Base-by-base conservation (phyloP, 2,888 invertebrate species). In the Drosophila paranaensis region DNA sequence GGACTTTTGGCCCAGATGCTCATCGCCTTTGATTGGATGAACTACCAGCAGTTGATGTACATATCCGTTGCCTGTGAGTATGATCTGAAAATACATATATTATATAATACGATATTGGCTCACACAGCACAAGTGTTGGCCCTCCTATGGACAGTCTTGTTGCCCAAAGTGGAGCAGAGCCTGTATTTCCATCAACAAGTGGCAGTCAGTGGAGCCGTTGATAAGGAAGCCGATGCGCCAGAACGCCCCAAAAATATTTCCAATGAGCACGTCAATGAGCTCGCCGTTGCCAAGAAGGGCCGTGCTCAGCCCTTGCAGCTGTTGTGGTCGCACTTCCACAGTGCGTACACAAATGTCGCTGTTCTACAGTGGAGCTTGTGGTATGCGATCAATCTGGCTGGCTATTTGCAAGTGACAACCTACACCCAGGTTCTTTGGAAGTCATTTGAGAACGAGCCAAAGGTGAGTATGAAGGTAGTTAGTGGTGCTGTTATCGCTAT, bases 401-500 rank as follows among this genome's bases (percentile, higher is more conserved):
- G 96, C 8, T 95, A 95, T 89, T 93, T 95, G 30, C 96, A 96
- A 93, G 94, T 96, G 0, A 93, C 94, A 54, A 94, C 94, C 65
- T 97, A 96, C 88, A 94, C 95, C 78, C 97, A 97, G 91, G 93
- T 96, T 0, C 89, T 97, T 46, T 97, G 96, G 96, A 94, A 94
- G 77, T 92, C 93, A 39, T 94, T 94, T 35, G 93, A 93, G 27
- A 83, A 90, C 10, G 80, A 92, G 14, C 88, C 93, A 46, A 89
- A 91, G 43, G 91, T 93, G 54, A 74, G 76, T 74, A 40, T 45
- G 6, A 6, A 37, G 1, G 6, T 11, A 3, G 11, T 16, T 13
- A 50, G 11, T 10, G 20, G 0, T 8, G 13, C 13, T 13, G 5
- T 9, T 16, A 11, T 6, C n/a, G 6, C 0, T 56, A 35, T 43